Evolutionary conservation across 2,113 vertebrate species (phyloP).

Genomic region (Spilogale gracilis): DNA sequence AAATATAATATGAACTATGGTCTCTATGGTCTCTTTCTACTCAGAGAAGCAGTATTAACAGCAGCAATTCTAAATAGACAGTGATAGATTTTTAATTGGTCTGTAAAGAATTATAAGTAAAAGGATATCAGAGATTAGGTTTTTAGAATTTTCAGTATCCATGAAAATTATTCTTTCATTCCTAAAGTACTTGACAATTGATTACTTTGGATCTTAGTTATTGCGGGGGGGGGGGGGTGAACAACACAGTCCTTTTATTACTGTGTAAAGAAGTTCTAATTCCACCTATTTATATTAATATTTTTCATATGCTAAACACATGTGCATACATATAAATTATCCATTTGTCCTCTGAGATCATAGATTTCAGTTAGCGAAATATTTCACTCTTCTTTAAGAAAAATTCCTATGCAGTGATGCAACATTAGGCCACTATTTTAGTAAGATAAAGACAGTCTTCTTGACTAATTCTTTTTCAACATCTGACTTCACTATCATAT

Average conservation of each 20-base stretch:
- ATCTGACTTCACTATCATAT: conserved; percentile 33
- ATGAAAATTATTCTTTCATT: conserved; percentile 36
- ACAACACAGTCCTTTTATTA: not conserved
- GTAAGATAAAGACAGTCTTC: conserved; percentile 48
- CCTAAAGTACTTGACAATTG: conserved; percentile 9
- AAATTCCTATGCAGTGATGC: conserved; percentile 6
- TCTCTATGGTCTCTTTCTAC: conserved; percentile 24
- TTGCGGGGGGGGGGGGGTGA: not conserved
- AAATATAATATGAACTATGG: not conserved
- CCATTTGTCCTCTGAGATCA: conserved; percentile 38
- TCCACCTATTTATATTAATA: not conserved
- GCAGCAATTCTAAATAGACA: conserved; percentile 10
- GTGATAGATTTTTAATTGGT: conserved; percentile 1
- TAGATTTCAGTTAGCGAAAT: conserved; percentile 60
- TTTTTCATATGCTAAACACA: conserved; percentile 49
- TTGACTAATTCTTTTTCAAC: not conserved
- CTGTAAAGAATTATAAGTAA: conserved; percentile 28
- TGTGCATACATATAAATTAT: not conserved
- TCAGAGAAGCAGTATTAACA: conserved; percentile 30
- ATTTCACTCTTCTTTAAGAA: conserved; percentile 61
- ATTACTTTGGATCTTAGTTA: conserved; percentile 45
- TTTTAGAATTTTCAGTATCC: not conserved
- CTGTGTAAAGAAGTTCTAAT: conserved; percentile 26
- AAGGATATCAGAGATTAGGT: not conserved
- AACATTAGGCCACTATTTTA: conserved; percentile 72